Evolutionary conservation across 2,888 invertebrate genomes (phyloP).

Genomic region (Pelosia muscerda): DNA sequence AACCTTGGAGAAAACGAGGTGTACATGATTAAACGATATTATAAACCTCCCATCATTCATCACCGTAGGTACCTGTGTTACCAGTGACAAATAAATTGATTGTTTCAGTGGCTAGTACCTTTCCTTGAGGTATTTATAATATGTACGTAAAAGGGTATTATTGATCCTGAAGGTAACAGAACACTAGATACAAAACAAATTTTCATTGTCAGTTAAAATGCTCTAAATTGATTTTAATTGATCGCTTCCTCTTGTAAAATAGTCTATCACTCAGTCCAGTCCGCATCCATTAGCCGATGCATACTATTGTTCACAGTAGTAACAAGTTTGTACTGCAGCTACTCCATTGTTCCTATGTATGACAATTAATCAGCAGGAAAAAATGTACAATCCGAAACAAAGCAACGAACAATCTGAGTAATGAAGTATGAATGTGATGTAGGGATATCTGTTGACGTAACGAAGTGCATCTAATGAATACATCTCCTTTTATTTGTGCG

Average conservation of each 20-base stretch:
- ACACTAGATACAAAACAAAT: no score
- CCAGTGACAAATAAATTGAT: no score
- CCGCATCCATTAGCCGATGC: slow-evolving; percentile 72
- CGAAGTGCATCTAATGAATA: background rate
- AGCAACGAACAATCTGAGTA: slow-evolving; percentile 32
- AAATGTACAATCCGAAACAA: slow-evolving; percentile 32
- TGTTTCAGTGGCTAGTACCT: no score
- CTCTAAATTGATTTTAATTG: background rate
- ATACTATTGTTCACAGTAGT: slow-evolving; percentile 70
- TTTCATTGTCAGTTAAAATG: background rate
- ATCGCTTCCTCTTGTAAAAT: slow-evolving; percentile 29
- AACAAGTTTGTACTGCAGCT: slow-evolving; percentile 73
- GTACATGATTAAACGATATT: no score
- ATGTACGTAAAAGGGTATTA: no score
- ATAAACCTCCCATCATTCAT: no score
- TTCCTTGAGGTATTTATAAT: no score
- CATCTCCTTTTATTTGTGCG: no score
- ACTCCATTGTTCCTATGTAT: slow-evolving; percentile 63
- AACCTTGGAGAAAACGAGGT: no score
- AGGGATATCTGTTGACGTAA: background rate
- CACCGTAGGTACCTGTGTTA: no score
- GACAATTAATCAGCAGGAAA: slow-evolving; percentile 67
- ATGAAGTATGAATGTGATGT: slow-evolving; percentile 37
- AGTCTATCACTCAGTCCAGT: slow-evolving; percentile 58
- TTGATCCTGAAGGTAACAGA: no score